These are phyloP conservation scores for Drosophila antonietae DNA, from an alignment of 2,888 invertebrate genomes.

Conservation along the genomic window DNA sequence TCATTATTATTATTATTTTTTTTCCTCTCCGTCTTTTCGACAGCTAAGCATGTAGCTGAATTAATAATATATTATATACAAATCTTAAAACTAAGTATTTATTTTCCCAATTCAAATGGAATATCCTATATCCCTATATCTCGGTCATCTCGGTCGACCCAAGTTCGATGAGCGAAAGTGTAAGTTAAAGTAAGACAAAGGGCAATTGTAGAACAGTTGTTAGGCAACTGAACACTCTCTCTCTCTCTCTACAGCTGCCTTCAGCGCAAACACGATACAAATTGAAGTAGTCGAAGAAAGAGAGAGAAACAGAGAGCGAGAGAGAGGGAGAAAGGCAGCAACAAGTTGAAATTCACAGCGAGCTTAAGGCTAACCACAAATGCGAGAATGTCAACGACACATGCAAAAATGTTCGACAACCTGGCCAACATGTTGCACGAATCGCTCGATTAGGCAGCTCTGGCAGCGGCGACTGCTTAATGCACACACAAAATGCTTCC, in stretches of 20 bases:
- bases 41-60: too few relatives aligned
- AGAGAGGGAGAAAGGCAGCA: background rate
- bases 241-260: background rate
- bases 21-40: too few relatives aligned
- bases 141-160: background rate
- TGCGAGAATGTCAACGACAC: slow-evolving; percentile 4
- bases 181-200: background rate
- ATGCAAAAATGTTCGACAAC: slow-evolving; percentile 12
- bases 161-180: background rate
- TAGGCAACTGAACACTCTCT: background rate
- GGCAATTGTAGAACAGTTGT: background rate
- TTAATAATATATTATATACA: too few relatives aligned
- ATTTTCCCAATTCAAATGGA: too few relatives aligned
- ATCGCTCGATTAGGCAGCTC: slow-evolving; percentile 3
- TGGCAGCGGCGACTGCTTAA: background rate
- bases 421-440: slow-evolving; percentile 4
- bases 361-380: slow-evolving; percentile 1
- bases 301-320: too few relatives aligned
- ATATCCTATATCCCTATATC: too few relatives aligned
- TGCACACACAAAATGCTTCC: background rate
- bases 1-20: too few relatives aligned
- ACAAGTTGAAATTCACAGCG: slow-evolving; percentile 7
- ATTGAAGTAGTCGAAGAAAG: background rate
- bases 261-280: background rate
- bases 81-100: too few relatives aligned